phyloP scores from a whole-genome alignment of 2,797 vertebrate genomes.

The Channallabes apus region DNA sequence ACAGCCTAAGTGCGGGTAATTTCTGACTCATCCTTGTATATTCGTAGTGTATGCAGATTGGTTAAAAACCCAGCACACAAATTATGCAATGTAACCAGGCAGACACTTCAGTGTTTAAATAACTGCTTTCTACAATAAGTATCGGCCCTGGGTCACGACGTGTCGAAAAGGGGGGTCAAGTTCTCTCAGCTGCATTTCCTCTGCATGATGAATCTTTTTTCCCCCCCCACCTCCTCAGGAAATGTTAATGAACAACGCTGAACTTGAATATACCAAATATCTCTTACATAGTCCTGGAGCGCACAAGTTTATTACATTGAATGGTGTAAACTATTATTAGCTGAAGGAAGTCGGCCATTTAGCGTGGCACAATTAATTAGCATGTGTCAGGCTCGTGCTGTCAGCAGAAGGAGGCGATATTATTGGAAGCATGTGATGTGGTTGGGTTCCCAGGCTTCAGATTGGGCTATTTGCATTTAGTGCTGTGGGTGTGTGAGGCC shows the following conservation, averaged over 20 bases:
- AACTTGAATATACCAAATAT: constrained; percentile 37
- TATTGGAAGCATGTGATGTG: constrained; percentile 7
- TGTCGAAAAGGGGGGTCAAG: constrained; percentile 22
- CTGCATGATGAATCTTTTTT: constrained; percentile 24
- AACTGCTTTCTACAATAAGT: constrained; percentile 22
- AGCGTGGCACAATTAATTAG: constrained; percentile 40
- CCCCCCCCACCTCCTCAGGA: constrained; percentile 1
- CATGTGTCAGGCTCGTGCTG: constrained; percentile 20
- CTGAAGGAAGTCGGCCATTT: constrained; percentile 33
- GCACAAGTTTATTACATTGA: constrained; percentile 39
- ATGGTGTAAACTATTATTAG: constrained; percentile 42
- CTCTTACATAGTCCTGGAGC: constrained; percentile 24
- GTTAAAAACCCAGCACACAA: neutral
- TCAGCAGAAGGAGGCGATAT: constrained; percentile 8
- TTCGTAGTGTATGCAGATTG: neutral
- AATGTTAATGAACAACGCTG: constrained; percentile 41
- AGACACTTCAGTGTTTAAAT: constrained; percentile 34
- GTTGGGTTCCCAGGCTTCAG: constrained; percentile 14
- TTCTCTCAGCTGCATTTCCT: constrained; percentile 22
- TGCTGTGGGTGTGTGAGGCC: constrained; percentile 28
- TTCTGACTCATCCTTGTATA: neutral
- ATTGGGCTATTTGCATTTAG: constrained; percentile 42
- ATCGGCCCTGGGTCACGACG: constrained; percentile 15
- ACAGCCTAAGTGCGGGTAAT: too few relatives aligned
- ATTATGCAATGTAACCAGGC: neutral